These are phyloP conservation scores for Porites australiensis DNA, from an alignment of 64 coral and sea anemone genomes.

Conservation along the genomic window DNA sequence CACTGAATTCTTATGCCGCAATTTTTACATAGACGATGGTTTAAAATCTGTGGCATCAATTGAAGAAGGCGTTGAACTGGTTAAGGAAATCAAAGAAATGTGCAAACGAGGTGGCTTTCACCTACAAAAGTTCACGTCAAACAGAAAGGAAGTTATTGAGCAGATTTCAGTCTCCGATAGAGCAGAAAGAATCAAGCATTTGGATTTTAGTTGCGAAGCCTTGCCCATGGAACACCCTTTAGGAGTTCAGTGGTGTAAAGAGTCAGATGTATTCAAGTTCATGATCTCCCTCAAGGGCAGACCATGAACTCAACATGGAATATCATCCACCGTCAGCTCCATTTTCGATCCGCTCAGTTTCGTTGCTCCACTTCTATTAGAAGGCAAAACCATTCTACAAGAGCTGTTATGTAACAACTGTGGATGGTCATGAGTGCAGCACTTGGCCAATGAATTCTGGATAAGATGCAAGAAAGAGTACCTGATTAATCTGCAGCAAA, in stretches of 20 bases:
- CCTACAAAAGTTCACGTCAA: neutral
- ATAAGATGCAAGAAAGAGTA: neutral
- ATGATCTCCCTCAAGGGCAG: neutral
- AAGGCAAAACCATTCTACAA: slow-evolving; percentile 57
- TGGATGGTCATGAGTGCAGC: neutral
- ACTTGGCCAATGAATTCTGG: neutral
- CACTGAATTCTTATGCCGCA: slow-evolving; percentile 23
- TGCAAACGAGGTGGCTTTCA: neutral
- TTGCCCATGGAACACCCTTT: neutral
- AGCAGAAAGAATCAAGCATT: neutral
- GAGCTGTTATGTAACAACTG: slow-evolving; percentile 11
- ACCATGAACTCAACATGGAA: neutral
- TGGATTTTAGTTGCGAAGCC: neutral
- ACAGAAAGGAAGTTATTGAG: neutral
- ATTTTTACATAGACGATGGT: slow-evolving; percentile 26
- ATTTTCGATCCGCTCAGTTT: neutral
- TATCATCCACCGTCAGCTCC: neutral
- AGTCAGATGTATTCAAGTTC: neutral
- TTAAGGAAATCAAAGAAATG: neutral
- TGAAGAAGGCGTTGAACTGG: neutral
- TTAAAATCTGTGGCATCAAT: no score
- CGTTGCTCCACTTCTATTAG: slow-evolving; percentile 28
- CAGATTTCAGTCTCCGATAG: neutral
- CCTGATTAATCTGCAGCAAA: neutral
- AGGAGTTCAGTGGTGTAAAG: neutral